phyloP scores from a whole-genome alignment of 2,113 vertebrate genomes.

The Platichthys stellatus region DNA sequence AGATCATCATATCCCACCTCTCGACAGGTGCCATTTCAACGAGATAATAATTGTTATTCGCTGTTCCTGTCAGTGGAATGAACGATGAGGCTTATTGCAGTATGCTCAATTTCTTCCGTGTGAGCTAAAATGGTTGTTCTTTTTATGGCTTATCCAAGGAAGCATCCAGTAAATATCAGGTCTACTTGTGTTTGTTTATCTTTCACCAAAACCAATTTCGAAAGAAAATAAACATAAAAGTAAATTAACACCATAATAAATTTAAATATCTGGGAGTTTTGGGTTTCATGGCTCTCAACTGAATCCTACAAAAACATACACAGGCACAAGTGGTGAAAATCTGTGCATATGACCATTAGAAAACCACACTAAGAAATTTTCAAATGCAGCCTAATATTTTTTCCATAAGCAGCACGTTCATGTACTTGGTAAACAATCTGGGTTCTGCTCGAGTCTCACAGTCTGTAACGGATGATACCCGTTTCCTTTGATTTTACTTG shows the following conservation, averaged over 20 bases:
- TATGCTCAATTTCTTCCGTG: too few relatives aligned
- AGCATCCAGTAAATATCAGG: too few relatives aligned
- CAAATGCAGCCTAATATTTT: background rate
- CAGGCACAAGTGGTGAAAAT: background rate
- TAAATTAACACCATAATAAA: background rate
- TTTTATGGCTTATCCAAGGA: too few relatives aligned
- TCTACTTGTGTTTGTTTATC: too few relatives aligned
- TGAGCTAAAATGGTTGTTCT: too few relatives aligned
- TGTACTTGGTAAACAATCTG: constrained; percentile 30
- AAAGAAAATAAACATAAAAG: background rate
- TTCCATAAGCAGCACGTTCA: constrained; percentile 25
- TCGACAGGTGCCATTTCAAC: background rate
- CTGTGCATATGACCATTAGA: background rate
- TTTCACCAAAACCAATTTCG: too few relatives aligned
- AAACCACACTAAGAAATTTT: background rate
- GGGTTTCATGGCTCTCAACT: background rate
- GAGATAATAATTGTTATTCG: background rate
- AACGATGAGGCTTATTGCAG: too few relatives aligned
- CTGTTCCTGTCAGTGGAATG: background rate
- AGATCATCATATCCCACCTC: background rate
- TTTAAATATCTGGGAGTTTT: background rate
- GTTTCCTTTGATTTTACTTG: constrained; percentile 38
- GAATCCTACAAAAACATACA: background rate
- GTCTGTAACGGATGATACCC: constrained; percentile 9
- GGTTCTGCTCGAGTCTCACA: constrained; percentile 14